These are phyloP conservation scores for Lethenteron camtschaticum DNA, from an alignment of 2,113 vertebrate species.

Conservation along the genomic window DNA sequence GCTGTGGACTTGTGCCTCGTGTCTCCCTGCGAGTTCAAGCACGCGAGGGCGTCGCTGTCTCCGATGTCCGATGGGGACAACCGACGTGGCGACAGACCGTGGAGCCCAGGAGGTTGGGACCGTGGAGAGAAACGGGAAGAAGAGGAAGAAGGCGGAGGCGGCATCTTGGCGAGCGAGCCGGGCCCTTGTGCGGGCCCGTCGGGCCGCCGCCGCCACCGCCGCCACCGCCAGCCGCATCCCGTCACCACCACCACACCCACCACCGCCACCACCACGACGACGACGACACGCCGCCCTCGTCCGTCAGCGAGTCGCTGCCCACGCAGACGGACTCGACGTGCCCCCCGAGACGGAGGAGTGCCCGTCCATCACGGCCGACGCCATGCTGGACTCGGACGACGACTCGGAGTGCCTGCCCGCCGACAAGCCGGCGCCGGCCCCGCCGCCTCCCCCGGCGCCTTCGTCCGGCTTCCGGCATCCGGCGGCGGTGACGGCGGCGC, in stretches of 20 bases:
- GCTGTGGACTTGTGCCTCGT: conserved; percentile 78
- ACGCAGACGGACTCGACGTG: conserved; percentile 40
- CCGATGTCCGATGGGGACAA: conserved; percentile 13
- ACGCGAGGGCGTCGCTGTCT: conserved; percentile 26
- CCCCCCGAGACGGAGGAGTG: conserved; percentile 30
- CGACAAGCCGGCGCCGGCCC: conserved; percentile 14
- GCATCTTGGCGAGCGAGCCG: too few relatives aligned
- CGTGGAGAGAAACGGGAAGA: too few relatives aligned
- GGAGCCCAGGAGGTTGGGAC: too few relatives aligned
- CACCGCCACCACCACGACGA: conserved; percentile 14
- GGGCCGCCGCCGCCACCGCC: too few relatives aligned
- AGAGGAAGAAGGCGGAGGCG: too few relatives aligned
- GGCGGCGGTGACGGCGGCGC: conserved; percentile 7
- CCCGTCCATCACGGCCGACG: conserved; percentile 30
- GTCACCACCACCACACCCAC: conserved; percentile 6
- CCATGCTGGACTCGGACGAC: conserved; percentile 38
- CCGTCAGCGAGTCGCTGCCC: conserved; percentile 40
- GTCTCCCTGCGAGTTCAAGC: conserved; percentile 72
- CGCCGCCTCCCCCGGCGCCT: conserved; percentile 6
- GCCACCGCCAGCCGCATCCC: too few relatives aligned
- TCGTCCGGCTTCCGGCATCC: conserved; percentile 36
- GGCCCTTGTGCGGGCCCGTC: too few relatives aligned
- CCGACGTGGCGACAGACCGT: conserved; percentile 16
- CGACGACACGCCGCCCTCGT: conserved; percentile 40
- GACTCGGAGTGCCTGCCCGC: conserved; percentile 22